Evolutionary conservation across 2,797 vertebrate genomes (phyloP).

Genomic region (Odontamblyopus rebecca): DNA sequence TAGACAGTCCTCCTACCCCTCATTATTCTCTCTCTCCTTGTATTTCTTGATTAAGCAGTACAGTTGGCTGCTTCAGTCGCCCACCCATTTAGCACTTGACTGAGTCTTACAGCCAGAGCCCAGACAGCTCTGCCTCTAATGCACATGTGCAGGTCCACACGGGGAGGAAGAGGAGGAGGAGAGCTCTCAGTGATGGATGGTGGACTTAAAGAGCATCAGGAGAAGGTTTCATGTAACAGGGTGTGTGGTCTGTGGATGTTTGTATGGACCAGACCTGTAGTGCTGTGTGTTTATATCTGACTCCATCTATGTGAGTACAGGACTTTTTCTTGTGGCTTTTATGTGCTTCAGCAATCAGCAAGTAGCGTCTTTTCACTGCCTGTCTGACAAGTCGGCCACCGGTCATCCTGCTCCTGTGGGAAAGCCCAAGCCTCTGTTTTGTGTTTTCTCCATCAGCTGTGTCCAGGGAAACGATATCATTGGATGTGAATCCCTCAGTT

Average conservation of each 20-base stretch:
- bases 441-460: slow-evolving; percentile 57
- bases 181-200: slow-evolving; percentile 67
- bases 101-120: slow-evolving; percentile 47
- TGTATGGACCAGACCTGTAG: slow-evolving; percentile 20
- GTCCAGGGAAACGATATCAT: slow-evolving; percentile 51
- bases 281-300: slow-evolving; percentile 19
- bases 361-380: slow-evolving; percentile 24
- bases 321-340: slow-evolving; percentile 37
- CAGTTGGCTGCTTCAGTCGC: slow-evolving; percentile 39
- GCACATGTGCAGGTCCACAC: slow-evolving; percentile 45
- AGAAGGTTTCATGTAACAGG: slow-evolving; percentile 61
- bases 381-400: slow-evolving; percentile 22
- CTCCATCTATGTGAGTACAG: slow-evolving; percentile 24
- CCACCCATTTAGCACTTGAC: slow-evolving; percentile 50
- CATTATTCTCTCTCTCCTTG: slow-evolving; percentile 13
- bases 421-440: slow-evolving; percentile 41
- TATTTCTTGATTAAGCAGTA: slow-evolving; percentile 32
- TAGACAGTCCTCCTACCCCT: not conserved
- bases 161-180: not conserved
- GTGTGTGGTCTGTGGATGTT: slow-evolving; percentile 56
- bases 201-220: slow-evolving; percentile 53
- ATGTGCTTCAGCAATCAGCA: slow-evolving; percentile 38
- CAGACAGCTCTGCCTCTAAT: slow-evolving; percentile 42
- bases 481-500: slow-evolving; percentile 55
- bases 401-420: slow-evolving; percentile 20